A percentile compares a stretch with the other conserved stretches of the same genome.
phyloP scores from a whole-genome alignment of 2,888 invertebrate species.

The Sphaeridia pumilis region DNA sequence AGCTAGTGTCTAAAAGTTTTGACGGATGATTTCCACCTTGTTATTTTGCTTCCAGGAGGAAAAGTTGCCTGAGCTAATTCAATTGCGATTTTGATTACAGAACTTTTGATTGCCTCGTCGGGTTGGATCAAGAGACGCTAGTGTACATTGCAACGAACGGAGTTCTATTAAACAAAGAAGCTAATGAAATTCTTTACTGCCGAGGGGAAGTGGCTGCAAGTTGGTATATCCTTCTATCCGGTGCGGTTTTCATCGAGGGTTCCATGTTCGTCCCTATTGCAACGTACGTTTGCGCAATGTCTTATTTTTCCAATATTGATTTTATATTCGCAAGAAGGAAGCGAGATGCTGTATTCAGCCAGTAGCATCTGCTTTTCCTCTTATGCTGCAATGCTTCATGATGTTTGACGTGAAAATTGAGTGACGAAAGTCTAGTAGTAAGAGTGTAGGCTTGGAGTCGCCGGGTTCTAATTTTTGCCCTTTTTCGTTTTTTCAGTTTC shows the following conservation, averaged over 20 bases:
- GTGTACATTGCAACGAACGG: slow-evolving; percentile 14
- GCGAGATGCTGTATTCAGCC: too few relatives aligned
- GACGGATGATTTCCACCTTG: neutral
- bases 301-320: slow-evolving; percentile 1
- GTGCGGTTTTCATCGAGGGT: slow-evolving; percentile 73
- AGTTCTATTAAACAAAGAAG: slow-evolving; percentile 13
- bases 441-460: too few relatives aligned
- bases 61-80: neutral
- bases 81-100: slow-evolving; percentile 15
- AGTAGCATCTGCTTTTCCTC: neutral
- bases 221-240: slow-evolving; percentile 70
- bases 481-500: slow-evolving; percentile 49
- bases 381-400: slow-evolving; percentile 3
- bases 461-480: too few relatives aligned
- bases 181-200: slow-evolving; percentile 45
- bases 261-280: slow-evolving; percentile 66
- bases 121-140: slow-evolving; percentile 13
- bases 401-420: too few relatives aligned
- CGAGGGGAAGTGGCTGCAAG: slow-evolving; percentile 67
- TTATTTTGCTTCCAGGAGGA: neutral
- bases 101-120: slow-evolving; percentile 26
- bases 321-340: neutral
- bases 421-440: too few relatives aligned
- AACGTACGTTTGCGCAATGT: slow-evolving; percentile 34
- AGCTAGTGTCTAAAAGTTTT: neutral